Evolutionary conservation across 2,797 vertebrate species (phyloP).

Genomic region (Aldrovandia affinis): DNA sequence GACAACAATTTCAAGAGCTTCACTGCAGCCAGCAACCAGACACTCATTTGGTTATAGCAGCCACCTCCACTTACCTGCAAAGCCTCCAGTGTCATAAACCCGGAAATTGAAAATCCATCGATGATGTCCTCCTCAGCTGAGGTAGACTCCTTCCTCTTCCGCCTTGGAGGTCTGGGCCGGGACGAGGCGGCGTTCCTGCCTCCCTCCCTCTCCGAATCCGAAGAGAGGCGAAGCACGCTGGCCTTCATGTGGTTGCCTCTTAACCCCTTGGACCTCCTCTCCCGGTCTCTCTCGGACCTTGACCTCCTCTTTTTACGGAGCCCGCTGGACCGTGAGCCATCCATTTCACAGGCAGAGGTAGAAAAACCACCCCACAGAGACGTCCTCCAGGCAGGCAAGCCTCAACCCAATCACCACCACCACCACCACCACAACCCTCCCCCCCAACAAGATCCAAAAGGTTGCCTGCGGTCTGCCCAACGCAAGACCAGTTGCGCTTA

Average conservation of each 20-base stretch:
- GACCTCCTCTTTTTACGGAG: slow-evolving; percentile 91
- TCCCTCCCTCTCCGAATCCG: slow-evolving; percentile 88
- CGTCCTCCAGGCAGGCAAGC: slow-evolving; percentile 42
- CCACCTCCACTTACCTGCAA: slow-evolving; percentile 83
- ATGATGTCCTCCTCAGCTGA: slow-evolving; percentile 96
- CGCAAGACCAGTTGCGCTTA: slow-evolving; percentile 74
- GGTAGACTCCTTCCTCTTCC: slow-evolving; percentile 88
- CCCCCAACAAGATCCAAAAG: slow-evolving; percentile 61
- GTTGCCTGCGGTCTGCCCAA: slow-evolving; percentile 74
- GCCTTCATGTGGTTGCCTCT: slow-evolving; percentile 69
- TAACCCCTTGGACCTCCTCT: slow-evolving; percentile 77
- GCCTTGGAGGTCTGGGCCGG: slow-evolving; percentile 86
- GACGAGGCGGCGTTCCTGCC: slow-evolving; percentile 81
- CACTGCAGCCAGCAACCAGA: background rate
- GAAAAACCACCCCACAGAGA: slow-evolving; percentile 59
- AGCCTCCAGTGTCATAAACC: slow-evolving; percentile 90
- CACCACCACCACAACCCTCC: slow-evolving; percentile 61
- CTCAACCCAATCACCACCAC: slow-evolving; percentile 43
- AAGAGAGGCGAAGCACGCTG: slow-evolving; percentile 74
- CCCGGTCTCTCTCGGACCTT: slow-evolving; percentile 85
- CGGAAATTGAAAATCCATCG: slow-evolving; percentile 91
- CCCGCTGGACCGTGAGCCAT: slow-evolving; percentile 85
- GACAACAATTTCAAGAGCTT: background rate
- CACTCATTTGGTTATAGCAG: background rate
- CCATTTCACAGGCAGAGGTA: slow-evolving; percentile 76